Conservation (phyloP, 92 coral and sea anemone genomes). For the Virgularia gustaviana region DNA sequence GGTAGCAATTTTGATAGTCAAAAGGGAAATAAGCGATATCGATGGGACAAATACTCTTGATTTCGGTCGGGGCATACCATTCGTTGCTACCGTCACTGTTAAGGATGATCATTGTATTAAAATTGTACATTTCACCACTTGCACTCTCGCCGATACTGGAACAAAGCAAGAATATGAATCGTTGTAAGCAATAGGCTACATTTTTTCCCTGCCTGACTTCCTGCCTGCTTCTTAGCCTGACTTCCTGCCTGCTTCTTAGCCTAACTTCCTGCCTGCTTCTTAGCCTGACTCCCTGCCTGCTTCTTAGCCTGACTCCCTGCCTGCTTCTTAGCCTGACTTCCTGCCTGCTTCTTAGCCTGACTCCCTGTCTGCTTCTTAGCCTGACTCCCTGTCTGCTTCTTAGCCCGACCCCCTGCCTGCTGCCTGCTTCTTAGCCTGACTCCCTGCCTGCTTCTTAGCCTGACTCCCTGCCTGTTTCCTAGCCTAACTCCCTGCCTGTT, state of each 20-base stretch:
- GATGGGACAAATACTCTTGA: constrained; percentile 77
- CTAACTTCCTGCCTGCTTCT: neutral
- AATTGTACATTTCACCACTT: constrained; percentile 97
- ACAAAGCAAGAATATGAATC: neutral
- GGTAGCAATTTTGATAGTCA: constrained; percentile 73
- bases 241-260: neutral
- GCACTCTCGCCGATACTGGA: constrained; percentile 49
- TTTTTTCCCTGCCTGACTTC: neutral
- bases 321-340: neutral
- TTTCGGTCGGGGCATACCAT: constrained; percentile 95
- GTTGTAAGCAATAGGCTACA: neutral
- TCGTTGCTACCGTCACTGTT: constrained; percentile 62
- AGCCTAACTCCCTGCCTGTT: too few relatives aligned
- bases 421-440: too few relatives aligned
- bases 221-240: neutral
- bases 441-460: too few relatives aligned
- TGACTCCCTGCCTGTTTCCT: too few relatives aligned
- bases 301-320: neutral
- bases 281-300: neutral
- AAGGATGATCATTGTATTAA: constrained; percentile 73
- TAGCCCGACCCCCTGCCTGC: too few relatives aligned
- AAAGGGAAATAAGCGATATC: constrained; percentile 92
- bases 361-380: too few relatives aligned
- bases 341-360: too few relatives aligned
- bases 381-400: too few relatives aligned